Evolutionary conservation across 2,888 invertebrate species (phyloP), one percentile per base, ranked within the genome.

Genomic region (Mechanitis messenoides): DNA sequence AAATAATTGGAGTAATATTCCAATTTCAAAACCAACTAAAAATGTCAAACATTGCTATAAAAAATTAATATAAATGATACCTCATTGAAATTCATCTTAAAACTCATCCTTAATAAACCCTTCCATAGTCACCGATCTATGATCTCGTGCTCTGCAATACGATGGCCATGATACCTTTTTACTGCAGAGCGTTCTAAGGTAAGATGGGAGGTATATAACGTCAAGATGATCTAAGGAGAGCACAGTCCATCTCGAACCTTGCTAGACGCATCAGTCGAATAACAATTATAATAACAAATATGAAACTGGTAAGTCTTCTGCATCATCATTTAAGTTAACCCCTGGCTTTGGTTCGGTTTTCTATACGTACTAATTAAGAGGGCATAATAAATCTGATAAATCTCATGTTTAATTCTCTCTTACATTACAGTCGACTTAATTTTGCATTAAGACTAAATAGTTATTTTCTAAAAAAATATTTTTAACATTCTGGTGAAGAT

Each of bases 271-370:
- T 75, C 75, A 77, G 74, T 73, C 61, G 59, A 60, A 74, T 70
- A 70, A 69, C 72, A 69, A 69, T 69, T 57, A 61, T 73, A 66
- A 69, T 67, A 65, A 60, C 63, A 69, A 71, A 71, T 67, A 89
- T 90, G 89, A 90, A 90, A 84, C 80, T 90, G 89, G 89, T 90
- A 75, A 88, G 89, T 87, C 50, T 61, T 38, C 46, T 56, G 58
- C 58, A 55, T 58, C 55, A 31, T 50, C 50, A 5, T 35, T 35
- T 35, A 35, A 31, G 5, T 2, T 50, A 28, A 50, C 6, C 42
- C 42, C 7, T 31, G 6, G 50, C 7, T 28, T 11, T 50, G 31
- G 31, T 31, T 11, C 50, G 9, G 11, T 4, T 9, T 50, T 31
- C 31, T 31, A 31, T 7, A 31, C 50, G 7, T 50, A 2, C 50